Evolutionary conservation across 1,140 invertebrate genomes (phyloP), one percentile per base, ranked within the genome.

Genomic region (Bombus sibiricus): DNA sequence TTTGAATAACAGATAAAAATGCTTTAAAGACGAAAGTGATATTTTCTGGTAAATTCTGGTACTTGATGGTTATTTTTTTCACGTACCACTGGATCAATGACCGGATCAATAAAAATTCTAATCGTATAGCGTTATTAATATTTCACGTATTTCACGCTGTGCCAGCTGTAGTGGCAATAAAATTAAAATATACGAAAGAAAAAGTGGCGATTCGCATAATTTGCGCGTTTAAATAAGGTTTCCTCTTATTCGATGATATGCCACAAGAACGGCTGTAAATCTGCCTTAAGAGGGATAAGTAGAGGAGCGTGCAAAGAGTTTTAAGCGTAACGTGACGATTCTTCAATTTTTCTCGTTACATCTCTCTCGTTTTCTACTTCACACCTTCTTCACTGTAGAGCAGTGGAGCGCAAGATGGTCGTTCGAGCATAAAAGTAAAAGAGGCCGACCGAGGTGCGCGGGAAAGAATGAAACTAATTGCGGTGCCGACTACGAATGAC

Each of bases 401-500:
- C 10, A 37, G 69, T 39, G 66, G 15, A 39, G 66, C 74, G 74
- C 53, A 82, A 53, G 62, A 53, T 75, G 80, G 84, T 72, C 69
- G 69, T 25, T 57, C 22, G n/a, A 53, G 76, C 25, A 71, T 74
- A 81, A 88, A 86, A 86, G 87, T 82, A 71, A 79, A 77, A 74
- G 81, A 87, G 71, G 91, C 87, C 76, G 73, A 68, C 57, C 64
- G 82, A 79, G 77, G 75, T 62, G 69, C 68, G 57, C 57, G 72
- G 59, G 78, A 88, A 91, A 86, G 93, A 94, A 94, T 88, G 93
- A 95, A 93, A 92, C 93, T 94, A 95, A 95, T 94, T 94, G 92
- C 88, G 90, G 87, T 77, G 72, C 82, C 81, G 85, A 62, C 78
- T 82, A 79, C 82, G 83, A 88, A 83, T 83, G 59, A 71, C 80